Evolutionary conservation across 2,888 invertebrate genomes (phyloP), one percentile per base, ranked within the genome.

Genomic region (Limenitis camilla): DNA sequence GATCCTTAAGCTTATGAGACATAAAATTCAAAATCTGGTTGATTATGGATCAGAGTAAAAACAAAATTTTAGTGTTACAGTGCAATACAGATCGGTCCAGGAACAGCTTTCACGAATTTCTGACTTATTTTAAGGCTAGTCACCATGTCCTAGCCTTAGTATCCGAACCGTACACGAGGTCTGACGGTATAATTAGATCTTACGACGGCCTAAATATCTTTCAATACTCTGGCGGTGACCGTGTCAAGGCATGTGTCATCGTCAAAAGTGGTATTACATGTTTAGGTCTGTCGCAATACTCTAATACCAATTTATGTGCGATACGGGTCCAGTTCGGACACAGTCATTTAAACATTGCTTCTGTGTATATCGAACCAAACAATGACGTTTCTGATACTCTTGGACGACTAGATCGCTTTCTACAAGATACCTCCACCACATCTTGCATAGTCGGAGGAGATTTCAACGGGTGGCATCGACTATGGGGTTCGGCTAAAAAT

Each of bases 161-260:
- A 9, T 32, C 32, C 32, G 32, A 32, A 32, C 32, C 32, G 9
- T 32, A 32, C 32, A 32, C 9, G 9, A 9, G 32, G 9, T 8
- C 6, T 9, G 40, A 40, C n/a, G n/a, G n/a, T n/a, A n/a, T n/a
- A n/a, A n/a, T n/a, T n/a, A n/a, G n/a, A n/a, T n/a, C n/a, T n/a
- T n/a, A n/a, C n/a, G n/a, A n/a, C n/a, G n/a, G n/a, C n/a, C n/a
- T n/a, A n/a, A n/a, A n/a, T n/a, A n/a, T n/a, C n/a, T n/a, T n/a
- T n/a, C n/a, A n/a, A n/a, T n/a, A n/a, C n/a, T n/a, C n/a, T n/a
- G n/a, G n/a, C n/a, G n/a, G n/a, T n/a, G n/a, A n/a, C n/a, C n/a
- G 48, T 5, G 28, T 40, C 7, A 48, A 48, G 48, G 33, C 48
- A 5, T 48, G 40, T 7, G 40, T 48, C 4, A 2, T 48, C 5